Percentiles rank a stretch among this genome's conserved stretches.
Conservation (phyloP, 2,797 vertebrate genomes). For the Decapterus maruadsi region DNA sequence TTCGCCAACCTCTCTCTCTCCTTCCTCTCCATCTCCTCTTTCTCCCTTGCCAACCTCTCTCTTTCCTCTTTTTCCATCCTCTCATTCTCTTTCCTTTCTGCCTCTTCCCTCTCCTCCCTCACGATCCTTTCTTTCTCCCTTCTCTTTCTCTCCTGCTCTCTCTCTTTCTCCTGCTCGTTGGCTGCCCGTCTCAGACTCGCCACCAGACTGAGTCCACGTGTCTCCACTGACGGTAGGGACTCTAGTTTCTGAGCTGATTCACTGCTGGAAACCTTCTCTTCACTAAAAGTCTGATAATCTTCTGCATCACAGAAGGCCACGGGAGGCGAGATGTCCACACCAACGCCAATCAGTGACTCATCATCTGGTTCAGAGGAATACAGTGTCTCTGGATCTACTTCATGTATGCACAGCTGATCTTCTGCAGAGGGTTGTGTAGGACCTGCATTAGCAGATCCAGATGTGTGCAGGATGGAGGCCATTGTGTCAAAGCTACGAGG, state of each 20-base stretch:
- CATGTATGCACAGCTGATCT: conserved; percentile 18
- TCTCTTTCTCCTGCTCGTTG: conserved; percentile 67
- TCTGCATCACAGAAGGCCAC: conserved; percentile 48
- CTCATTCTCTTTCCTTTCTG: not conserved
- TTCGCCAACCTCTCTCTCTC: not conserved
- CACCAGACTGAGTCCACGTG: conserved; percentile 60
- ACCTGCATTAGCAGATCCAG: conserved; percentile 53
- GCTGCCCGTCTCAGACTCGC: conserved; percentile 76
- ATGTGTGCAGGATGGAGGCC: conserved; percentile 69
- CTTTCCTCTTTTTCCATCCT: not conserved
- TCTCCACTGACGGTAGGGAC: not conserved
- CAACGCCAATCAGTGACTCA: conserved; percentile 5
- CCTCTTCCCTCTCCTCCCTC: conserved; percentile 13
- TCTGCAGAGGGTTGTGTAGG: conserved; percentile 32
- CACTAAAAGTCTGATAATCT: conserved; percentile 1
- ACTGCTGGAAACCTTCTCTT: conserved; percentile 15
- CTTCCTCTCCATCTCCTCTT: not conserved
- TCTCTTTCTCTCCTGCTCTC: conserved; percentile 39
- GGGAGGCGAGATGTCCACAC: conserved; percentile 55
- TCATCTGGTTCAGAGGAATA: conserved; percentile 37
- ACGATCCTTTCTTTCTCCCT: conserved; percentile 27
- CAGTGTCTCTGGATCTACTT: conserved; percentile 24
- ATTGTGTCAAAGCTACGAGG: conserved; percentile 73
- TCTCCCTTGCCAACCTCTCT: conserved; percentile 14
- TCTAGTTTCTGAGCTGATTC: conserved; percentile 13